Base-by-base conservation (phyloP, 64 coral and sea anemone genomes). In the Pocillopora verrucosa region DNA sequence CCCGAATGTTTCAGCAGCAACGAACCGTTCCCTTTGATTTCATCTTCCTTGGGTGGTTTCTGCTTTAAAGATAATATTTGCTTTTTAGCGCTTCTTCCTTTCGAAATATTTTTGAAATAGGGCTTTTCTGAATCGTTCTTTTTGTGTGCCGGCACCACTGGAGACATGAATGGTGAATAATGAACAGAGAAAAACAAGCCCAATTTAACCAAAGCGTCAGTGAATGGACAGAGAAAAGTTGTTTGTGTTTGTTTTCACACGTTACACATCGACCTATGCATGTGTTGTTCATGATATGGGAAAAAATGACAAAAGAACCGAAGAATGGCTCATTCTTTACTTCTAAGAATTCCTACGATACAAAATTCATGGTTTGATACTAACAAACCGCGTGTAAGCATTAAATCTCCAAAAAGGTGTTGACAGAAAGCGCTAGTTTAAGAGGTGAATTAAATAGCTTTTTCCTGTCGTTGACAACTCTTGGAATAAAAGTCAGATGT, bases 171-270 rank as follows among this genome's bases (percentile, higher is more conserved):
- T 70, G 25, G 15, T 5, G 7, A 36, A 45, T 41, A 51, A 51
- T 56, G 16, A 56, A 22, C 51, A 20, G 41, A 1, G 20, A 9
- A 56, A 56, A 77, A 12, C 37, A 36, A 77, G 7, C 19, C 19
- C 75, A 45, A 38, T 16, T 22, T 56, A 77, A 10, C 36, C 37
- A 6, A 60, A 59, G 10, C 13, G n/a, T 26, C 26, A 24, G 15
- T 10, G 41, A 77, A 77, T 35, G 36, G 11, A 76, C 34, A 19
- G 38, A 13, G 56, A 79, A 57, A 79, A 60, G 20, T 79, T 79
- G 56, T 25, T 79, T 34, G 59, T 59, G n/a, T 60, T 79, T 59
- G 56, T 79, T 79, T 79, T 79, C 51, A 60, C 77, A 79, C 77
- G 20, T 60, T 11, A 79, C 10, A 13, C 5, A 1, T 63, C 79